Percentiles rank a stretch among this genome's conserved stretches.
These are phyloP conservation scores for Coracias cyanogaster DNA, from an alignment of 2,797 vertebrate species.

Conservation along the genomic window DNA sequence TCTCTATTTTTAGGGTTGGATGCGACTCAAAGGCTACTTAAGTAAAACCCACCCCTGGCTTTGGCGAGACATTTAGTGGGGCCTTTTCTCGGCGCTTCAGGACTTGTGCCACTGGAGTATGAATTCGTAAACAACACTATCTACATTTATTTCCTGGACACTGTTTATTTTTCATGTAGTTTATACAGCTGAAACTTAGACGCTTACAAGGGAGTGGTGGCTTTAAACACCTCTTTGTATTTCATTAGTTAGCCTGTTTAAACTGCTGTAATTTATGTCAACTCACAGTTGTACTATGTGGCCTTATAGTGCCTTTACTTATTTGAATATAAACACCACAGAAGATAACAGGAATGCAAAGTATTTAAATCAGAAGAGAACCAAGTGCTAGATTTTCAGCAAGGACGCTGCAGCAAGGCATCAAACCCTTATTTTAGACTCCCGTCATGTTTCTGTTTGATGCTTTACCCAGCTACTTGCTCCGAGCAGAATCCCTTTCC, in stretches of 20 bases:
- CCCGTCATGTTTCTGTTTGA: constrained; percentile 10
- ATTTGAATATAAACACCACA: constrained; percentile 31
- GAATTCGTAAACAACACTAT: background rate
- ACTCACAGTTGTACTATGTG: background rate
- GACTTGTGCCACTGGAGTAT: background rate
- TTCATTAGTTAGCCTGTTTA: constrained; percentile 21
- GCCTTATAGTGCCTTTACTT: constrained; percentile 20
- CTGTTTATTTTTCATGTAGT: constrained; percentile 15
- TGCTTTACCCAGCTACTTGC: constrained; percentile 10
- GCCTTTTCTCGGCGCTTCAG: background rate
- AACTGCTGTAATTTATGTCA: background rate
- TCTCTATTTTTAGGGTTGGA: background rate
- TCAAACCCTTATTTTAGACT: constrained; percentile 17
- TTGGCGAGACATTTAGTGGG: background rate
- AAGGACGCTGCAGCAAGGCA: background rate
- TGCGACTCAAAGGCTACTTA: background rate
- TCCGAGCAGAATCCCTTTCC: constrained; percentile 33
- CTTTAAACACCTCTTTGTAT: constrained; percentile 33
- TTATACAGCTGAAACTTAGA: background rate
- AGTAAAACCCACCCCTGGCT: background rate
- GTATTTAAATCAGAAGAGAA: constrained; percentile 12
- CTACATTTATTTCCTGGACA: constrained; percentile 9
- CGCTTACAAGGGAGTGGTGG: background rate
- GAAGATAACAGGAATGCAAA: constrained; percentile 30
- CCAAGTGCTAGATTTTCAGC: background rate